Conservation (phyloP, 2,888 invertebrate genomes). For the Acanthococcus lagerstroemiae region DNA sequence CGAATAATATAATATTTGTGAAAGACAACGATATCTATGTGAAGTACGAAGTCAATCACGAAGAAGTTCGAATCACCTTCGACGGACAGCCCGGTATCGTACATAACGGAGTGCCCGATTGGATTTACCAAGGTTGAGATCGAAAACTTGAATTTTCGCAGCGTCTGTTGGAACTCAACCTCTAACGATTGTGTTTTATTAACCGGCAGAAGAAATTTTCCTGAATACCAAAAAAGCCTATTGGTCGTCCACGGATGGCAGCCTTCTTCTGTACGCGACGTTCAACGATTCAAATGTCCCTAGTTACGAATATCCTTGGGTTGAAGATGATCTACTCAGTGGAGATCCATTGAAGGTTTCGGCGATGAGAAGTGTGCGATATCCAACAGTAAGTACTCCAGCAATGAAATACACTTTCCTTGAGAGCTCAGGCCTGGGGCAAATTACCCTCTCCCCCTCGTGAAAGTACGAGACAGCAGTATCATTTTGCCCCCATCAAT, state of each 20-base stretch:
- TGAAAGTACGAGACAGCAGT: too few species aligned
- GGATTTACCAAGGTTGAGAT: slow-evolving; percentile 71
- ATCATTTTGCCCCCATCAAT: too few species aligned
- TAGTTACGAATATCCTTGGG: slow-evolving; percentile 67
- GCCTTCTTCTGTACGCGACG: slow-evolving; percentile 61
- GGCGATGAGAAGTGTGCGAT: slow-evolving; percentile 65
- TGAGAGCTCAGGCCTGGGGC: too few species aligned
- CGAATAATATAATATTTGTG: slow-evolving; percentile 66
- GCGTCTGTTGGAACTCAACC: too few species aligned
- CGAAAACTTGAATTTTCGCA: too few species aligned
- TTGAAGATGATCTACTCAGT: slow-evolving; percentile 43
- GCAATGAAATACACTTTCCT: too few species aligned
- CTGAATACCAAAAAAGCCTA: slow-evolving; percentile 60
- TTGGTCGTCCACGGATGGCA: slow-evolving; percentile 74
- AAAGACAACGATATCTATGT: slow-evolving; percentile 88
- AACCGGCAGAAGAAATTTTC: slow-evolving; percentile 54
- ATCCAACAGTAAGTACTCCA: slow-evolving; percentile 63
- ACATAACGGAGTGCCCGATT: slow-evolving; percentile 80
- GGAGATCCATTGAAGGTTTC: slow-evolving; percentile 58
- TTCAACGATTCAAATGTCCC: slow-evolving; percentile 68
- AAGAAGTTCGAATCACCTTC: slow-evolving; percentile 52
- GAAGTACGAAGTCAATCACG: slow-evolving; percentile 57
- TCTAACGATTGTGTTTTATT: too few species aligned
- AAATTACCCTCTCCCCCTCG: too few species aligned
- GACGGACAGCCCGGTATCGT: slow-evolving; percentile 49